Conservation (phyloP, 2,113 vertebrate genomes). For the Ovis canadensis region DNA sequence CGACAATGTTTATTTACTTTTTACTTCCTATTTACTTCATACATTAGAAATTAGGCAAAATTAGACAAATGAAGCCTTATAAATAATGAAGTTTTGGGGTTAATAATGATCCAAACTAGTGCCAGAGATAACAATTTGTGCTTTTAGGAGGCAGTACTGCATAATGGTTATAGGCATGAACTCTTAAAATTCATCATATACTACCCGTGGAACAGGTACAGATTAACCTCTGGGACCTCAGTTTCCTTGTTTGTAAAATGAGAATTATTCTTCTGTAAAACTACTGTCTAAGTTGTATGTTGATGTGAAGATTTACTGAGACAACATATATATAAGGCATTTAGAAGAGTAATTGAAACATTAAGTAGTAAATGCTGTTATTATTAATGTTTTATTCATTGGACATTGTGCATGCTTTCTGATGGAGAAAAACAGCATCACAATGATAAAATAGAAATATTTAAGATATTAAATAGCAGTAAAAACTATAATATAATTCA, state of each 20-base stretch:
- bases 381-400: not conserved
- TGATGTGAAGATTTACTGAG: not conserved
- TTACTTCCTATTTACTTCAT: not conserved
- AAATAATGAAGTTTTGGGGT: not conserved
- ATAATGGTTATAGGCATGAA: not conserved
- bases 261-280: not conserved
- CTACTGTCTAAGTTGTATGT: not conserved
- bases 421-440: not conserved
- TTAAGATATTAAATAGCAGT: not conserved
- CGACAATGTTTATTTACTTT: not conserved
- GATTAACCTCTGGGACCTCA: not conserved
- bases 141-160: not conserved
- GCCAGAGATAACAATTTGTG: not conserved
- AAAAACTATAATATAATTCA: not conserved
- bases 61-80: not conserved
- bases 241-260: not conserved
- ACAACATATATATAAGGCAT: not conserved
- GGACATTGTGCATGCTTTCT: not conserved
- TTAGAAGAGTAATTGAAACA: not conserved
- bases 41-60: not conserved
- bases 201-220: not conserved
- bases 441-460: not conserved
- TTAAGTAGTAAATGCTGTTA: not conserved
- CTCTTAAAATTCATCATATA: not conserved
- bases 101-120: not conserved